These are phyloP conservation scores for Nettapus auritus DNA, from an alignment of 2,113 vertebrate genomes.

Conservation along the genomic window DNA sequence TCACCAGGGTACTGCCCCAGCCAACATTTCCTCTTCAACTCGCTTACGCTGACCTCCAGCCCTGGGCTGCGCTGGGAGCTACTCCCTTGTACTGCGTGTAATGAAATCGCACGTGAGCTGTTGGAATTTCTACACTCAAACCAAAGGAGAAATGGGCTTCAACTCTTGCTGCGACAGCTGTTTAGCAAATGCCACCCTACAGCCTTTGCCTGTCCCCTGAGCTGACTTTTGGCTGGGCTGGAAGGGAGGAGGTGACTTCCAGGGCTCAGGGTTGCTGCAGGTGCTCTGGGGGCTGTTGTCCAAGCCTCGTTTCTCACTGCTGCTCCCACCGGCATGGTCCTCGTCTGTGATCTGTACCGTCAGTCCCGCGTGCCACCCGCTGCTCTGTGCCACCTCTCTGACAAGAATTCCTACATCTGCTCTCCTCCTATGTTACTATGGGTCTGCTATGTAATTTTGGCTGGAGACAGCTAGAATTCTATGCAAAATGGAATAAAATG, in stretches of 20 bases:
- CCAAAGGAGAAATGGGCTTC: slow-evolving; percentile 50
- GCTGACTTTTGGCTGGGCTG: background rate
- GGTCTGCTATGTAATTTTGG: background rate
- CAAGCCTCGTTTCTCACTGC: background rate
- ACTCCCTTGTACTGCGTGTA: background rate
- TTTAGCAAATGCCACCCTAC: background rate
- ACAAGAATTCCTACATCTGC: background rate
- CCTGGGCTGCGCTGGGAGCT: background rate
- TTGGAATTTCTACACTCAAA: slow-evolving; percentile 22
- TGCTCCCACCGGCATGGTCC: slow-evolving; percentile 7
- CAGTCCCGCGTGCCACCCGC: background rate
- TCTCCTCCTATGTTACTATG: background rate
- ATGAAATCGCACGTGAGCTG: background rate
- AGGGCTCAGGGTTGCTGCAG: background rate
- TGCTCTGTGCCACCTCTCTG: background rate
- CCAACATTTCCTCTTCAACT: background rate
- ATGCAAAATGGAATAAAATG: slow-evolving; percentile 59
- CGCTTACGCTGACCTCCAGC: background rate
- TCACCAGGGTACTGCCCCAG: background rate
- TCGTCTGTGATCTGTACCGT: background rate
- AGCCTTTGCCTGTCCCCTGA: background rate
- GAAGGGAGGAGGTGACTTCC: background rate
- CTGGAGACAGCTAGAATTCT: slow-evolving; percentile 11
- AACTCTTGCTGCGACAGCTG: background rate
- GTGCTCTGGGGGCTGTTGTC: background rate